Conservation (phyloP, 2,113 vertebrate genomes). For the Limanda limanda region DNA sequence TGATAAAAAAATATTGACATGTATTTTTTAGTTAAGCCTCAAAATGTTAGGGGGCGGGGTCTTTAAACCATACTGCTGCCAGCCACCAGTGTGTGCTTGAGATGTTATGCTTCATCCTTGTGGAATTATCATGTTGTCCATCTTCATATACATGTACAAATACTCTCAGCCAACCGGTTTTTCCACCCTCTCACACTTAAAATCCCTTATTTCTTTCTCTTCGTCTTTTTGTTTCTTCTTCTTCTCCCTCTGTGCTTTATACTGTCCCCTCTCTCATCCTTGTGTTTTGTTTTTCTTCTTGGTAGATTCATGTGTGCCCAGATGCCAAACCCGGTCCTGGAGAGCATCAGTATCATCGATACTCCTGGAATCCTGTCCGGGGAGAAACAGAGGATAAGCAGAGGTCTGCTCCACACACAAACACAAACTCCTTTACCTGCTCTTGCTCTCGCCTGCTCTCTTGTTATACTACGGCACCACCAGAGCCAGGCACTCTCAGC, state of each 20-base stretch:
- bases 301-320: constrained; percentile 93
- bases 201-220: not conserved
- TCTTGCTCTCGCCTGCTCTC: not conserved
- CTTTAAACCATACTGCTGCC: no score
- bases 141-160: not conserved
- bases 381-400: constrained; percentile 88
- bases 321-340: constrained; percentile 90
- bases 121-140: no score
- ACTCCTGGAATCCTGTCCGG: constrained; percentile 90
- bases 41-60: not conserved
- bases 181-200: not conserved
- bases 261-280: not conserved
- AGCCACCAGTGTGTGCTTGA: not conserved
- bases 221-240: not conserved
- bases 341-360: constrained; percentile 96
- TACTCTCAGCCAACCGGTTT: not conserved
- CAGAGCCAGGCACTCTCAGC: no score
- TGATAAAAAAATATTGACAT: no score
- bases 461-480: not conserved
- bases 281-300: not conserved
- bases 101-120: not conserved
- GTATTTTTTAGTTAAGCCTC: no score
- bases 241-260: not conserved
- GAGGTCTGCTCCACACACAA: constrained; percentile 80
- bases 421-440: not conserved